Conservation (phyloP, 2,113 vertebrate genomes). For the Toxostoma redivivum region DNA sequence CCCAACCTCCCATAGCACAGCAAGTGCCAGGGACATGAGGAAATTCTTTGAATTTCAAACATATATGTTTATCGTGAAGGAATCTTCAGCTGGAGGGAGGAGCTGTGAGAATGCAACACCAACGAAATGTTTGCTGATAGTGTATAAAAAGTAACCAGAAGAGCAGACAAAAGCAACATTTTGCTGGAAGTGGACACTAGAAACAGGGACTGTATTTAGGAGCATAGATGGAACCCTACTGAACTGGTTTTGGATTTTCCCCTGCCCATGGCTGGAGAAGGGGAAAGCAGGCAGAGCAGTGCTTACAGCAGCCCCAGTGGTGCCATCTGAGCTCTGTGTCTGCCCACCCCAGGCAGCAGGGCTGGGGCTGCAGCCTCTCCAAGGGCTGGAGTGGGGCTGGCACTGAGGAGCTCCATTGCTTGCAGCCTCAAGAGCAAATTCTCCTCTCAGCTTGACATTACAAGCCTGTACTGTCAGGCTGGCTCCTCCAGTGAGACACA, state of each 20-base stretch:
- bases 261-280: neutral
- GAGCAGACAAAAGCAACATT: neutral
- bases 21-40: neutral
- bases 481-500: neutral
- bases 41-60: constrained; percentile 44
- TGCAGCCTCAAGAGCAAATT: neutral
- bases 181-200: neutral
- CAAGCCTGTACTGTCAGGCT: neutral
- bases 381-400: neutral
- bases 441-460: neutral
- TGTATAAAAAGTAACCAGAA: neutral
- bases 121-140: neutral
- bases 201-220: neutral
- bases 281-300: neutral
- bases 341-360: rapidly evolving
- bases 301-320: neutral
- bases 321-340: neutral
- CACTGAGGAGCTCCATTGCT: neutral
- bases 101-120: neutral
- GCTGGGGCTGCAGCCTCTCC: neutral
- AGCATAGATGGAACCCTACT: neutral
- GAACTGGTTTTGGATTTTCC: neutral
- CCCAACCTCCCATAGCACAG: neutral
- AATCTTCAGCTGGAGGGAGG: neutral
- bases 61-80: constrained; percentile 9